Base-by-base conservation (phyloP, 2,797 vertebrate genomes). In the Simalia tracyae region DNA sequence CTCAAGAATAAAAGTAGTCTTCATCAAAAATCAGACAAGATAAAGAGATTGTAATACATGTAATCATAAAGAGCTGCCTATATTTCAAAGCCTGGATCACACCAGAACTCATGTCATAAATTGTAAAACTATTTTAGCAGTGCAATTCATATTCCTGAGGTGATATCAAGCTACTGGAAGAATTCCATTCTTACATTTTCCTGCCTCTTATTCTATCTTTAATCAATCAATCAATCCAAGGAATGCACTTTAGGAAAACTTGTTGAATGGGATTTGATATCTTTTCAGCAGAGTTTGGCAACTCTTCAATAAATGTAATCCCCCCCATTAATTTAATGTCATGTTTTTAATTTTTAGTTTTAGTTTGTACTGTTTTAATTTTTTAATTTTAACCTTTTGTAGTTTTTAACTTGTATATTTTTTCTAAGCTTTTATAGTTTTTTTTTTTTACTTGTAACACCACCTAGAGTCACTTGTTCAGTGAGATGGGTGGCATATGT, bases 51-150 rank as follows among this genome's bases (percentile, higher is more conserved):
- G 42, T 92, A 61, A 54, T 61, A 81, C 1, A 59, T 17, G 64
- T 87, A 59, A 92, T 84, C 14, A 89, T 92, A 86, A 36, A 72
- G 84, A 88, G 28, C 84, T 61, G 60, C 11, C 11, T 3, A 87
- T 42, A 68, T 89, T 89, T 92, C 54, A 85, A 85, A 86, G 85
- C 14, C 5, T 86, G 76, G 84, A 36, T 92, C 84, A 89, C 59
- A 86, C 86, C 50, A 60, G 28, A 76, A 54, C 72, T 72, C 84
- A 46, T 59, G 63, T 89, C 50, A 89, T 72, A 89, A 92, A 92
- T 63, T 22, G 17, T 31, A 17, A 59, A 92, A 64, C 8, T 84
- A 84, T 84, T 89, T 63, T 84, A 91, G 42, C 57, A 81, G 63
- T 50, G 59, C 46, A 22, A 54, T 31, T 36, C 28, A 64, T 15